Base-by-base conservation (phyloP, 2,888 invertebrate species). In the Creontiades dilutus region DNA sequence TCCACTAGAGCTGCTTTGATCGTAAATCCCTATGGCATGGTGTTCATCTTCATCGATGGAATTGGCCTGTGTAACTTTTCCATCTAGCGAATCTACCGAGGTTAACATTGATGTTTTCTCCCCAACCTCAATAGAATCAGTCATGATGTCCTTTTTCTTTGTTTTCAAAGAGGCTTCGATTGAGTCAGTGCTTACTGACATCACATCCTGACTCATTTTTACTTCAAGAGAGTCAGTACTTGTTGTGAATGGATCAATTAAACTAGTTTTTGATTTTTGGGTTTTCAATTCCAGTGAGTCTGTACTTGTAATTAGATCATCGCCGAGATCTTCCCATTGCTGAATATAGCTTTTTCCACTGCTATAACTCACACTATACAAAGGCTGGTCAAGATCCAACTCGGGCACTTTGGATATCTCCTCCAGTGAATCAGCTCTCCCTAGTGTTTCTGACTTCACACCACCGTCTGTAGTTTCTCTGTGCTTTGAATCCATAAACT, bases 281-380 rank as follows among this genome's bases (percentile, higher is more conserved):
- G 90, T 92, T 90, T 91, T 91, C 91, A 95, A 94, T 91, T 96
- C 96, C 89, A 96, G 93, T 88, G 96, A 96, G 92, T 96, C 96
- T 0, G 95, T 95, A 92, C 96, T 96, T 47, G 91, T 92, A 75
- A 91, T 89, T 37, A 90, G 88, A 84, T 90, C 91, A 86, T 91
- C 92, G 91, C 92, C 92, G 23, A 92, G 90, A 47, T 92, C 92
- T 37, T 92, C 92, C 92, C 92, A 92, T 16, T 91, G 91, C 76
- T 90, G 90, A 23, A 91, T 46, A 46, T 85, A 28, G 47, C 91
- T 13, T 85, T 91, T 91, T 89, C 93, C 87, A 75, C 90, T 88
- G 28, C 90, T 89, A 92, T 93, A 7, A 92, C 92, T 0, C 92
- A 93, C 9, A 92, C 90, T 89, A 85, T 91, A 85, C 1, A 92